Evolutionary conservation across 2,797 vertebrate species (phyloP).

Genomic region (Malurus leucopterus): DNA sequence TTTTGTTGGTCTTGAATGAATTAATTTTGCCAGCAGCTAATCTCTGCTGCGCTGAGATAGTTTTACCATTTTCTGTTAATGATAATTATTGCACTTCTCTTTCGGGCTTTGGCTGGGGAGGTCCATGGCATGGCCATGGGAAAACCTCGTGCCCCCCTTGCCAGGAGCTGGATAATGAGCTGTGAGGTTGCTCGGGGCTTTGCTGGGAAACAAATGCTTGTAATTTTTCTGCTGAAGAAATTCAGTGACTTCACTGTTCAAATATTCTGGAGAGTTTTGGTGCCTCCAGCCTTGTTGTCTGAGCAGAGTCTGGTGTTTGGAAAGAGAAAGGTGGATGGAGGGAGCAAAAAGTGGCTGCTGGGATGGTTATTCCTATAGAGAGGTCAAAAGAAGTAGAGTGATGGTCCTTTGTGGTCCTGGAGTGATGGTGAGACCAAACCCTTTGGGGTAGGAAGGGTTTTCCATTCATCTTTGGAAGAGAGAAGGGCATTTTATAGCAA

Average conservation of each 20-base stretch:
- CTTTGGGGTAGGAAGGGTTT: background rate
- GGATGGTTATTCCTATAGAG: background rate
- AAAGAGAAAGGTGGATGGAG: background rate
- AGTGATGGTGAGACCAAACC: accelerated
- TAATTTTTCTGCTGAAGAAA: background rate
- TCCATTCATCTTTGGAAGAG: background rate
- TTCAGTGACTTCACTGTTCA: background rate
- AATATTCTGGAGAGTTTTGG: background rate
- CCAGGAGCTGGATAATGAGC: background rate
- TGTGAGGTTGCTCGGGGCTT: background rate
- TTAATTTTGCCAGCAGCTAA: background rate
- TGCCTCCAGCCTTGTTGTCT: background rate
- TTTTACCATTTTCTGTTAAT: background rate
- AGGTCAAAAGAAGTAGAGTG: background rate
- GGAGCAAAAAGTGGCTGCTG: background rate
- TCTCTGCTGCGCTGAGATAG: background rate
- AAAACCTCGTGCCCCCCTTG: background rate
- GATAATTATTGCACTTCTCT: background rate
- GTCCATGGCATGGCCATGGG: background rate
- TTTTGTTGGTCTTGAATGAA: background rate
- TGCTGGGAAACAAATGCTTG: background rate
- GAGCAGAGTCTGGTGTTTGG: background rate
- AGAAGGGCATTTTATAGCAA: background rate
- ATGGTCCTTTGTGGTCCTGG: too few species aligned
- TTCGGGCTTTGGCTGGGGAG: background rate